A percentile compares a stretch with the other conserved stretches of the same genome.
phyloP scores from a whole-genome alignment of 2,888 invertebrate species.

The Lasioglossum villosulum region DNA sequence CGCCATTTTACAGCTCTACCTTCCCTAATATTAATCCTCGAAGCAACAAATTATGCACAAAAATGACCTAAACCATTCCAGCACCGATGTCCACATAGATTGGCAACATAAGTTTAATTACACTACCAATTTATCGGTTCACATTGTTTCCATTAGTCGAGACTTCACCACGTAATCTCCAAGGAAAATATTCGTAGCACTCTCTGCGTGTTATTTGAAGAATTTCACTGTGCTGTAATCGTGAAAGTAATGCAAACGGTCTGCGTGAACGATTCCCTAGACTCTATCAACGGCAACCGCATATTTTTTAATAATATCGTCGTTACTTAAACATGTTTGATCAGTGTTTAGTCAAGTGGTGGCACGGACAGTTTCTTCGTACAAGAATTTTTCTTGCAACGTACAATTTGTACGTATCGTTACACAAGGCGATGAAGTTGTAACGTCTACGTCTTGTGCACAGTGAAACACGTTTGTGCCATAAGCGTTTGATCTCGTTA shows the following conservation, averaged over 20 bases:
- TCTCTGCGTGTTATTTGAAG: not conserved
- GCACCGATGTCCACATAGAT: not conserved
- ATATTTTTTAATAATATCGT: not conserved
- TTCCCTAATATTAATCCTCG: not conserved
- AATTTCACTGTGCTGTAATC: not conserved
- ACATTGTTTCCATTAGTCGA: too few species aligned
- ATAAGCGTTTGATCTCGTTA: slow-evolving; percentile 17
- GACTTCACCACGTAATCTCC: too few species aligned
- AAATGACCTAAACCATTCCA: not conserved
- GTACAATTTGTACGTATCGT: not conserved
- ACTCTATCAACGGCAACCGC: not conserved
- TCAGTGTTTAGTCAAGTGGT: not conserved
- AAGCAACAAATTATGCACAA: not conserved
- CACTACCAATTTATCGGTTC: too few species aligned
- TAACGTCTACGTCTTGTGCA: not conserved
- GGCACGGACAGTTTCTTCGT: not conserved
- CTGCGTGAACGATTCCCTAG: too few species aligned
- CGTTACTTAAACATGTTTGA: not conserved
- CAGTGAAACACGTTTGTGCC: not conserved
- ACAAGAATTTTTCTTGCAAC: not conserved
- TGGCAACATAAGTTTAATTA: too few species aligned
- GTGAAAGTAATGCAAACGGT: not conserved
- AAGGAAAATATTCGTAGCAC: too few species aligned
- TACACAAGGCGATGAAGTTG: not conserved
- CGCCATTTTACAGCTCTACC: not conserved